These are phyloP conservation scores for Apocrypta bakeri DNA, from an alignment of 1,140 invertebrate genomes.

Conservation along the genomic window DNA sequence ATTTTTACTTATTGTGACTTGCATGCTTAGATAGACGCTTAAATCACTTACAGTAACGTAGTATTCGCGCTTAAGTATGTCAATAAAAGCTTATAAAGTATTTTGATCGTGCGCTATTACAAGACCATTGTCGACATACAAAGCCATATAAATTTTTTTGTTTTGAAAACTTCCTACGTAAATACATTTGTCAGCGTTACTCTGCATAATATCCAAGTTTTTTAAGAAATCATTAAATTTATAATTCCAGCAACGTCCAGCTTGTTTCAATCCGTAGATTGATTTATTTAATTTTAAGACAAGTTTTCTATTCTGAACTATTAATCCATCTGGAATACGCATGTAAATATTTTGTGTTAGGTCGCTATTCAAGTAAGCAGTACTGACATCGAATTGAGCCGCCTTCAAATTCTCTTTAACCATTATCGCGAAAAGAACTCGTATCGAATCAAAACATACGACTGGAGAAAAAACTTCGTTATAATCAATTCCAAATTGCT, in stretches of 20 bases:
- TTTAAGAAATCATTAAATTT: slow-evolving; percentile 46
- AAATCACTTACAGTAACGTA: slow-evolving; percentile 3
- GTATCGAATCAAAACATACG: slow-evolving; percentile 44
- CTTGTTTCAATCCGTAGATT: slow-evolving; percentile 54
- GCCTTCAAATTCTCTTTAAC: slow-evolving; percentile 37
- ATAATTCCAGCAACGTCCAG: slow-evolving; percentile 51
- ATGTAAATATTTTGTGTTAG: slow-evolving; percentile 49
- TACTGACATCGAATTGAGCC: slow-evolving; percentile 50
- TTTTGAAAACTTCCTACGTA: slow-evolving; percentile 19
- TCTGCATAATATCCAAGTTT: slow-evolving; percentile 45
- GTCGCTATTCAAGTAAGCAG: slow-evolving; percentile 50
- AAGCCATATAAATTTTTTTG: slow-evolving; percentile 38
- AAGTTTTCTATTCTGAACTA: background rate
- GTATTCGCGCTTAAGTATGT: background rate
- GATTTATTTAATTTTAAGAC: slow-evolving; percentile 54
- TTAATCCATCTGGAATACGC: slow-evolving; percentile 47
- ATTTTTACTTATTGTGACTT: slow-evolving; percentile 53
- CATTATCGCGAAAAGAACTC: slow-evolving; percentile 41
- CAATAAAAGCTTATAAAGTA: background rate
- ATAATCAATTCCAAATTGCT: slow-evolving; percentile 46
- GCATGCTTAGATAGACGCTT: slow-evolving; percentile 59
- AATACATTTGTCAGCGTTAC: slow-evolving; percentile 48
- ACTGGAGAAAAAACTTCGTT: slow-evolving; percentile 52
- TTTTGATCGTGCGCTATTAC: background rate
- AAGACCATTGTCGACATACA: slow-evolving; percentile 53